Evolutionary conservation across 1,140 invertebrate species (phyloP).

Genomic region (Plutomurus gul): DNA sequence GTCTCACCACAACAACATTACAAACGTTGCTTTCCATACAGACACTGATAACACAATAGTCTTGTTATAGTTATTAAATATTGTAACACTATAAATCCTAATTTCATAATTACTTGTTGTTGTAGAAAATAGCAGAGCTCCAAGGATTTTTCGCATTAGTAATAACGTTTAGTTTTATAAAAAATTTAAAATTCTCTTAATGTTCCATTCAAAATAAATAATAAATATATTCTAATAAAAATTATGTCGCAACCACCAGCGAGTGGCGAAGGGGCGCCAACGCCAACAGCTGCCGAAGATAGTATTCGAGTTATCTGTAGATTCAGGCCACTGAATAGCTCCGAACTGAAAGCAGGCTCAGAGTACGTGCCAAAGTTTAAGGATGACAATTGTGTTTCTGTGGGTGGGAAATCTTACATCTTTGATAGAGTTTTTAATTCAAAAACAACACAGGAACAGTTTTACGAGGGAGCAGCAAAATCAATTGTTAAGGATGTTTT

Average conservation of each 20-base stretch:
- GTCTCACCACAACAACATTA: no score
- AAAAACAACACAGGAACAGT: conserved; percentile 96
- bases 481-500: conserved; percentile 97
- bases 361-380: conserved; percentile 97
- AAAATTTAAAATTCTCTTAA: no score
- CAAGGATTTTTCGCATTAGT: no score
- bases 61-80: no score
- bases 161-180: no score
- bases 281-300: conserved; percentile 77
- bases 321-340: conserved; percentile 96
- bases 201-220: no score
- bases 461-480: conserved; percentile 95
- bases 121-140: no score
- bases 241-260: conserved; percentile 43
- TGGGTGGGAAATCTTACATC: conserved; percentile 96
- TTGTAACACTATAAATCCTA: no score
- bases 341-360: conserved; percentile 95
- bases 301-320: conserved; percentile 98
- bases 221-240: no score
- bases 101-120: no score
- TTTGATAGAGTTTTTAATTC: conserved; percentile 99
- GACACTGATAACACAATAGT: no score
- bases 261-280: conserved; percentile 24
- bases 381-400: conserved; percentile 93
- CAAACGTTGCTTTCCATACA: no score